Percentiles rank a stretch among this genome's conserved stretches.
Conservation (phyloP, 2,797 vertebrate species). For the Acrossocheilus fasciatus region DNA sequence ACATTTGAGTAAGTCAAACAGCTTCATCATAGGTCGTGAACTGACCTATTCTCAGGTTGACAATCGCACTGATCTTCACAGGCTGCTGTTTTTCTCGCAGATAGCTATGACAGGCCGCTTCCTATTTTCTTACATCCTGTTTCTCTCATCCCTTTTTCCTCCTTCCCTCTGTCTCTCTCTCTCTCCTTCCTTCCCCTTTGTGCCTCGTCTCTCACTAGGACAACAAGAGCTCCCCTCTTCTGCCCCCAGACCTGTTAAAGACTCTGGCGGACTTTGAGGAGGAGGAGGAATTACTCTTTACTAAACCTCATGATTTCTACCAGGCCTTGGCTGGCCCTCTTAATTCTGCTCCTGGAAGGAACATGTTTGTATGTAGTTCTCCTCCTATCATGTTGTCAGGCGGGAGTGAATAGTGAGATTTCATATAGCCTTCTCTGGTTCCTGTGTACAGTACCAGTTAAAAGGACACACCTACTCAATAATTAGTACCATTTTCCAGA, state of each 20-base stretch:
- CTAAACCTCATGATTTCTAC: slow-evolving; percentile 99
- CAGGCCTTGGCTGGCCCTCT: slow-evolving; percentile 96
- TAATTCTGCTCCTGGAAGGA: slow-evolving; percentile 96
- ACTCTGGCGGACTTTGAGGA: slow-evolving; percentile 99
- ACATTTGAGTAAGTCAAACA: neutral
- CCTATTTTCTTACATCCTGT: slow-evolving; percentile 60
- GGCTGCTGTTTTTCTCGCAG: slow-evolving; percentile 46
- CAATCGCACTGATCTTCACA: slow-evolving; percentile 1
- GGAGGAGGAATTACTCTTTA: slow-evolving; percentile 97
- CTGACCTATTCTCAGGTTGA: neutral
- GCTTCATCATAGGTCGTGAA: neutral
- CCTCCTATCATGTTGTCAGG: slow-evolving; percentile 61
- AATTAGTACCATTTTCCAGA: neutral
- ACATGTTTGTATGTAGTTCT: slow-evolving; percentile 98
- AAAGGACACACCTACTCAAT: neutral
- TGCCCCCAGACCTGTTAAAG: slow-evolving; percentile 99
- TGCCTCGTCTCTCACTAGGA: slow-evolving; percentile 88
- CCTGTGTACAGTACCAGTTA: neutral
- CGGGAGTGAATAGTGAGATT: slow-evolving; percentile 1
- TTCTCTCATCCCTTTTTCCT: slow-evolving; percentile 59
- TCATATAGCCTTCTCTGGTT: neutral
- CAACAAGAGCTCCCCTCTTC: slow-evolving; percentile 98
- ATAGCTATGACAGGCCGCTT: slow-evolving; percentile 51
- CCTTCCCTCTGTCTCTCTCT: slow-evolving; percentile 53
- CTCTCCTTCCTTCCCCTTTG: slow-evolving; percentile 73